A percentile compares a stretch with the other conserved stretches of the same genome.
Evolutionary conservation across 2,797 vertebrate genomes (phyloP).

Genomic region (Geotrypetes seraphini): DNA sequence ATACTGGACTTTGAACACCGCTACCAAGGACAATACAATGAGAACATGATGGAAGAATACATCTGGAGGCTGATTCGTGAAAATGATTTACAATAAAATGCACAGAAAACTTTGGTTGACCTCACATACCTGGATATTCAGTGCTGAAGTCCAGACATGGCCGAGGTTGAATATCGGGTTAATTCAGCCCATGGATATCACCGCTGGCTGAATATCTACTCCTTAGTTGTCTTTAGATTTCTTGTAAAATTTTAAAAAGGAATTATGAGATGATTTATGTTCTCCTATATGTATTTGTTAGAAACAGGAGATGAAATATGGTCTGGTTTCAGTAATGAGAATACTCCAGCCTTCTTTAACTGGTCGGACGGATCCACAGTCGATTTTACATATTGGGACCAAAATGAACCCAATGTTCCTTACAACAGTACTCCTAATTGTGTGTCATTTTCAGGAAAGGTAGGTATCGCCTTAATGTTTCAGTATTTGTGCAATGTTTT

Average conservation of each 20-base stretch:
- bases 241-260: neutral
- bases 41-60: too few relatives aligned
- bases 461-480: conserved; percentile 26
- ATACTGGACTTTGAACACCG: too few relatives aligned
- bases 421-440: conserved; percentile 60
- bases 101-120: too few relatives aligned
- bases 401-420: conserved; percentile 60
- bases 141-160: too few relatives aligned
- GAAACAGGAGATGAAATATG: conserved; percentile 58
- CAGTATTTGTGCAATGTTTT: conserved; percentile 3
- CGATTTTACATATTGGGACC: conserved; percentile 78
- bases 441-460: conserved; percentile 70
- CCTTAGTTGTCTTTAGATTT: too few relatives aligned
- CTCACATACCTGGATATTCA: too few relatives aligned
- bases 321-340: conserved; percentile 66
- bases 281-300: conserved; percentile 28
- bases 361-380: conserved; percentile 67
- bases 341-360: conserved; percentile 53
- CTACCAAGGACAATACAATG: too few relatives aligned
- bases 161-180: too few relatives aligned
- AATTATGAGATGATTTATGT: neutral
- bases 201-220: too few relatives aligned
- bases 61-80: too few relatives aligned
- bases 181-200: too few relatives aligned
- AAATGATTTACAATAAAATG: too few relatives aligned